A percentile compares a stretch with the other conserved stretches of the same genome.
Conservation (phyloP, 2,888 invertebrate genomes). For the Halictus ligatus region DNA sequence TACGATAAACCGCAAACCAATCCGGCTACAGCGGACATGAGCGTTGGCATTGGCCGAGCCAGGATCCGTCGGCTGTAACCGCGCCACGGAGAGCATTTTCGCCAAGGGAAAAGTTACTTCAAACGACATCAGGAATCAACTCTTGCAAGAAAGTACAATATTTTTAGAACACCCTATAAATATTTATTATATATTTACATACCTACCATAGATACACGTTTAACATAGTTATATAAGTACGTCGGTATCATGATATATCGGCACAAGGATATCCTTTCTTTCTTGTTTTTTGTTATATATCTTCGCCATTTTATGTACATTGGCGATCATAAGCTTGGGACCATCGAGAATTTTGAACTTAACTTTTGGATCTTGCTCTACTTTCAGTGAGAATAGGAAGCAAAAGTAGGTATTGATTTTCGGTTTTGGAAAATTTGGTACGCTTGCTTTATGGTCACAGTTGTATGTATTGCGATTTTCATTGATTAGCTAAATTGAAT, state of each 20-base stretch:
- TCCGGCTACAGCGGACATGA: too few relatives aligned
- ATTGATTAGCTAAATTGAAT: not conserved
- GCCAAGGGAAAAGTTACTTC: too few relatives aligned
- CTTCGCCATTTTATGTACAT: slow-evolving; percentile 36
- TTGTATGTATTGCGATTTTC: not conserved
- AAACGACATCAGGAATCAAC: too few relatives aligned
- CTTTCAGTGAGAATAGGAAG: not conserved
- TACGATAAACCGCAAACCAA: too few relatives aligned
- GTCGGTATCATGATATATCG: slow-evolving; percentile 51
- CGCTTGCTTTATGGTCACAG: not conserved
- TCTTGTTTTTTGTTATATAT: slow-evolving; percentile 44
- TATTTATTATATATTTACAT: slow-evolving; percentile 30
- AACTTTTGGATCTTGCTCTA: not conserved
- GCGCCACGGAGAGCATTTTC: too few relatives aligned
- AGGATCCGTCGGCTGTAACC: too few relatives aligned
- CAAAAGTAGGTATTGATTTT: not conserved
- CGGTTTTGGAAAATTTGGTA: not conserved
- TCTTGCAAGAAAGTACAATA: too few relatives aligned
- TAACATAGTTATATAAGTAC: slow-evolving; percentile 24
- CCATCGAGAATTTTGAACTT: not conserved
- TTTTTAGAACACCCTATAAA: not conserved
- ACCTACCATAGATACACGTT: not conserved
- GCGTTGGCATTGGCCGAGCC: too few relatives aligned
- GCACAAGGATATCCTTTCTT: slow-evolving; percentile 51
- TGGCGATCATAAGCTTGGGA: slow-evolving; percentile 39